These are phyloP conservation scores for Pachymerium ferrugineum DNA, from an alignment of 2,888 invertebrate genomes.

Conservation along the genomic window DNA sequence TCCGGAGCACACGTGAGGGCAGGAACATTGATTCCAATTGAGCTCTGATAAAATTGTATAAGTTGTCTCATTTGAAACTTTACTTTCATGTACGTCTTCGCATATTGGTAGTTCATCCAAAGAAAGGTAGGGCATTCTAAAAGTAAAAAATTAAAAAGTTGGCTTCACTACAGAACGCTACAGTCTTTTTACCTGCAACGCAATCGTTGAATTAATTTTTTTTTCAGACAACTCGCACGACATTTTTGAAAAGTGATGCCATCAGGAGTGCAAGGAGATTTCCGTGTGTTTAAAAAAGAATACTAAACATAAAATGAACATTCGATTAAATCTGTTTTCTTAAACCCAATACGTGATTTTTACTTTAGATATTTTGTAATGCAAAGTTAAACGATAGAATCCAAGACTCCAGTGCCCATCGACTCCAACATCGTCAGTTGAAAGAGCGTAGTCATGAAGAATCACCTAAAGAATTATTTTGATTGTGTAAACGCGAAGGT, in stretches of 20 bases:
- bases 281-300: neutral
- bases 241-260: neutral
- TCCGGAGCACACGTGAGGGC: neutral
- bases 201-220: neutral
- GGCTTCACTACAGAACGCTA: too few relatives aligned
- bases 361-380: neutral
- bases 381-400: neutral
- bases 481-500: neutral
- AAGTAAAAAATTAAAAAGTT: neutral
- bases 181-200: neutral
- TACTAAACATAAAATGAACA: neutral
- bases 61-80: neutral
- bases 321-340: neutral
- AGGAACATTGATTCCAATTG: neutral
- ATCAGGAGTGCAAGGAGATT: neutral
- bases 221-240: neutral
- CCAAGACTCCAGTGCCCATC: neutral
- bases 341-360: neutral
- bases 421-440: neutral
- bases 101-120: neutral
- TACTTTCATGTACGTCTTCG: neutral
- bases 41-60: neutral
- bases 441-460: neutral
- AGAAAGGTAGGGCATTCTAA: neutral
- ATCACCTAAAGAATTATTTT: neutral